Evolutionary conservation across 2,888 invertebrate genomes (phyloP).

Genomic region (Leptopilina syphax): DNA sequence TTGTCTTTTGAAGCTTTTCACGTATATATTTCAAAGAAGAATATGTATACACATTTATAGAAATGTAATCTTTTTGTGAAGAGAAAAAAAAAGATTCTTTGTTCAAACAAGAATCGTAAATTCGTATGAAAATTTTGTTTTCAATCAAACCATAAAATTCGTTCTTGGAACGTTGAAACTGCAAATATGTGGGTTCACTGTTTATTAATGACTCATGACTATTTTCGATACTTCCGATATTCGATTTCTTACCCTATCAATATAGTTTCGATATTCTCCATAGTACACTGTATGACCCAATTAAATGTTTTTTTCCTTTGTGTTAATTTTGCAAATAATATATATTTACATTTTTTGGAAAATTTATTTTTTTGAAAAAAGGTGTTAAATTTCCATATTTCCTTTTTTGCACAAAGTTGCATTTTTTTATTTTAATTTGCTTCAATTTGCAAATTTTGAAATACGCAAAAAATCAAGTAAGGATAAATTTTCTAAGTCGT

Average conservation of each 20-base stretch:
- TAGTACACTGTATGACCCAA: not conserved
- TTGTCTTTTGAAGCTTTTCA: no score
- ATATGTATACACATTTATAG: no score
- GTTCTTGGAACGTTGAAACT: constrained; percentile 5
- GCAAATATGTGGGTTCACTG: constrained; percentile 40
- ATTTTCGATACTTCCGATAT: constrained; percentile 46
- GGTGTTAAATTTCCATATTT: not conserved
- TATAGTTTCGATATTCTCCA: not conserved
- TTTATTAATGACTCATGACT: constrained; percentile 52
- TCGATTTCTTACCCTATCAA: constrained; percentile 11
- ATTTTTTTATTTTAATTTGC: not conserved
- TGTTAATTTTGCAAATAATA: no score
- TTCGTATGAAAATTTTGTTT: constrained; percentile 14
- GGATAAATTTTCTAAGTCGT: not conserved
- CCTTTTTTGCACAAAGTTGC: no score
- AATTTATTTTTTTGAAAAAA: no score
- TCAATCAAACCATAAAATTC: constrained; percentile 41
- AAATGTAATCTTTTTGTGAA: not conserved
- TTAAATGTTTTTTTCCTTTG: not conserved
- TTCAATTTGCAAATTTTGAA: not conserved
- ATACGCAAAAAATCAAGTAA: not conserved
- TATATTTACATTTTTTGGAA: no score
- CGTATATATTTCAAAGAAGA: no score
- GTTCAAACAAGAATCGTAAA: constrained; percentile 18
- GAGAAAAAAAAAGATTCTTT: not conserved